Evolutionary conservation across 2,888 invertebrate species (phyloP).

Genomic region (Nasonia oneida): DNA sequence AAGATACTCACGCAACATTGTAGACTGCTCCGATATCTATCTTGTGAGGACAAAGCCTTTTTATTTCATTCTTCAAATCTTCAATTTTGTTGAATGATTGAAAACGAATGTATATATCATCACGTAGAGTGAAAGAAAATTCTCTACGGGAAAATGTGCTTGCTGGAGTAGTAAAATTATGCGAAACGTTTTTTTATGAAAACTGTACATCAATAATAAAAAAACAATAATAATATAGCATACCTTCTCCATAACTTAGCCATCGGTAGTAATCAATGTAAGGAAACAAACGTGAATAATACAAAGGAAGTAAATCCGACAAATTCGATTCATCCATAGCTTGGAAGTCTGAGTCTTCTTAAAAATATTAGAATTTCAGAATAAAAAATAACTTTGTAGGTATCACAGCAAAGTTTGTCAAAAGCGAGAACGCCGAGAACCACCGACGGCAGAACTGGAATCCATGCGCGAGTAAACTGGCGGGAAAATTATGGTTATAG

Average conservation of each 20-base stretch:
- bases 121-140: slow-evolving; percentile 95
- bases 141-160: slow-evolving; percentile 88
- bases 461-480: background rate
- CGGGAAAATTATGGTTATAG: slow-evolving; percentile 19
- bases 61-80: slow-evolving; percentile 90
- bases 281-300: slow-evolving; percentile 95
- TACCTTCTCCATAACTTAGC: slow-evolving; percentile 90
- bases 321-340: slow-evolving; percentile 76
- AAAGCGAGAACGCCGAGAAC: background rate
- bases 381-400: background rate
- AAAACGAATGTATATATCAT: slow-evolving; percentile 96
- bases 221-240: background rate
- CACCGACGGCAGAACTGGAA: background rate
- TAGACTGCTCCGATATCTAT: slow-evolving; percentile 91
- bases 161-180: slow-evolving; percentile 74
- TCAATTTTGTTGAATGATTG: slow-evolving; percentile 90
- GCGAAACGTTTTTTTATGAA: background rate
- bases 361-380: background rate
- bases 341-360: background rate
- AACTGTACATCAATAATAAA: background rate
- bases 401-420: background rate
- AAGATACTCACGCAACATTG: slow-evolving; percentile 64
- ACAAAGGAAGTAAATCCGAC: slow-evolving; percentile 89
- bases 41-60: slow-evolving; percentile 91
- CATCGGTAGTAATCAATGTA: slow-evolving; percentile 91